A percentile compares a stretch with the other conserved stretches of the same genome.
phyloP scores from a whole-genome alignment of 2,888 invertebrate genomes.

The Thereva unica region DNA sequence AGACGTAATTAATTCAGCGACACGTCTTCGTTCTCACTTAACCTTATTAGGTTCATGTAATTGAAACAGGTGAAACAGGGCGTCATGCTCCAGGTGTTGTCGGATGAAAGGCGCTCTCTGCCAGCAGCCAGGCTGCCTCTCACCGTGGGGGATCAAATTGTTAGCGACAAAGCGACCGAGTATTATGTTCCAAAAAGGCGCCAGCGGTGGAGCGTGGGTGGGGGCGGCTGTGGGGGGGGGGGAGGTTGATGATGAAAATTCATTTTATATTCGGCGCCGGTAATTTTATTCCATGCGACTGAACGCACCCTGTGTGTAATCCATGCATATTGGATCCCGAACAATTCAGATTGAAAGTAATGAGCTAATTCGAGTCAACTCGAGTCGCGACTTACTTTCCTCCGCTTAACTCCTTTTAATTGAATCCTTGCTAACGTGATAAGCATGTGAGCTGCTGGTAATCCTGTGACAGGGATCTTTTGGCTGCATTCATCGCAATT shows the following conservation, averaged over 20 bases:
- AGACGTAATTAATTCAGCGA: slow-evolving; percentile 32
- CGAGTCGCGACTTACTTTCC: not conserved
- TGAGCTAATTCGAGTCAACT: slow-evolving; percentile 17
- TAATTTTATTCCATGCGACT: slow-evolving; percentile 22
- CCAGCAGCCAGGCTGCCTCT: not conserved
- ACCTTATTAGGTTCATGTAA: slow-evolving; percentile 29
- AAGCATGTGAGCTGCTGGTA: too few relatives aligned
- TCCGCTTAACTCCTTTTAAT: too few relatives aligned
- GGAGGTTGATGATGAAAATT: slow-evolving; percentile 17
- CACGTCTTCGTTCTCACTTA: slow-evolving; percentile 28
- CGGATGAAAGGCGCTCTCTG: not conserved
- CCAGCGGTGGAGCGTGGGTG: not conserved
- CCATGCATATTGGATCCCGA: slow-evolving; percentile 11
- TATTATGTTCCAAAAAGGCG: not conserved
- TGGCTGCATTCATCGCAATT: too few relatives aligned
- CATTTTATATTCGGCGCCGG: slow-evolving; percentile 22
- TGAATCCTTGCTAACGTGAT: too few relatives aligned
- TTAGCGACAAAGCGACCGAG: slow-evolving; percentile 6
- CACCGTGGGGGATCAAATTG: slow-evolving; percentile 14
- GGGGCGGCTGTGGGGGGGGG: too few relatives aligned
- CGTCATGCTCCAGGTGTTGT: not conserved
- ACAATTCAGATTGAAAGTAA: slow-evolving; percentile 24
- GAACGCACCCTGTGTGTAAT: slow-evolving; percentile 16
- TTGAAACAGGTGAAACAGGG: slow-evolving; percentile 29
- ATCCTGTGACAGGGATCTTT: too few relatives aligned